Percentiles rank a stretch among this genome's conserved stretches.
phyloP scores from a whole-genome alignment of 2,888 invertebrate genomes.

The Rapana venosa region DNA sequence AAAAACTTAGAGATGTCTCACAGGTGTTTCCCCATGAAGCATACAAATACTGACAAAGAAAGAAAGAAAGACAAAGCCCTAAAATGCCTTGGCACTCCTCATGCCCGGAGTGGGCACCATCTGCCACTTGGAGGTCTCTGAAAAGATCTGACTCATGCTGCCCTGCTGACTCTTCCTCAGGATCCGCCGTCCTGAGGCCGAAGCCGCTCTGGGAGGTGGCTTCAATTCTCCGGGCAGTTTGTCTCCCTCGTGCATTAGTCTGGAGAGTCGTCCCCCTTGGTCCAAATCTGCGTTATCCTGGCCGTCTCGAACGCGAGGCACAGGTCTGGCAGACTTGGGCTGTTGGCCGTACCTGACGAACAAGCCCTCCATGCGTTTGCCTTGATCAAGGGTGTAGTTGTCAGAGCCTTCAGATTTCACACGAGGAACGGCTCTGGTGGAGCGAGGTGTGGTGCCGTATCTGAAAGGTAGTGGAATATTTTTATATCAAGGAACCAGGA shows the following conservation, averaged over 20 bases:
- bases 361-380: slow-evolving; percentile 63
- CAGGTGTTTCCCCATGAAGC: neutral
- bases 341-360: slow-evolving; percentile 65
- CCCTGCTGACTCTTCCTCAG: slow-evolving; percentile 60
- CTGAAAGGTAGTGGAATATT: slow-evolving; percentile 41
- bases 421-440: slow-evolving; percentile 63
- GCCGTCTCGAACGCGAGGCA: slow-evolving; percentile 63
- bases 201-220: slow-evolving; percentile 62
- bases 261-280: slow-evolving; percentile 68
- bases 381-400: slow-evolving; percentile 65
- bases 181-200: slow-evolving; percentile 61
- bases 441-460: slow-evolving; percentile 62
- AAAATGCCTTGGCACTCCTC: slow-evolving; percentile 25
- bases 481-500: too few species aligned
- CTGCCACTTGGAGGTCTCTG: slow-evolving; percentile 60
- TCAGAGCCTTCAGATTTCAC: slow-evolving; percentile 64
- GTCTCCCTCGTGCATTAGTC: slow-evolving; percentile 68
- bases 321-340: slow-evolving; percentile 57
- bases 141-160: slow-evolving; percentile 64
- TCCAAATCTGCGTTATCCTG: slow-evolving; percentile 64
- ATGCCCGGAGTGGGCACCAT: slow-evolving; percentile 57
- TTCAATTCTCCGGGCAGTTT: slow-evolving; percentile 57
- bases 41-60: neutral
- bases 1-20: too few species aligned
- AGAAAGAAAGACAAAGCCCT: neutral